Base-by-base conservation (phyloP, 2,888 invertebrate species). In the Drosophila cognata region DNA sequence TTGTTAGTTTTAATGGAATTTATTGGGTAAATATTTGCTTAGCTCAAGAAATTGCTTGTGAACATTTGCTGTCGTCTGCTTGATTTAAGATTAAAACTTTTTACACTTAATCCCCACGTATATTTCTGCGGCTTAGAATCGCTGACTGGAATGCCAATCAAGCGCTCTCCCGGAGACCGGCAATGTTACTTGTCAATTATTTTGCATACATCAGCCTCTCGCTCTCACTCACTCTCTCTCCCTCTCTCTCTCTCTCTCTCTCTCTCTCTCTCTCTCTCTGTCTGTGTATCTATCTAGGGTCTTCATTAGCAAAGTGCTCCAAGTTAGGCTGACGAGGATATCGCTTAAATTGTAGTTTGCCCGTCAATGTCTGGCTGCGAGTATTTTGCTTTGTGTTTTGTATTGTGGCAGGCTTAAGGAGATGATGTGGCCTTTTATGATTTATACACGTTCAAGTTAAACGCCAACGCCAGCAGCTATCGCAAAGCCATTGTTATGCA, bases 1-100 rank as follows among this genome's bases (percentile, higher is more conserved):
- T 84, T 88, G 81, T 84, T 88, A 86, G 83, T 81, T 88, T 79
- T 84, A 81, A 86, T 82, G 79, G 82, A 88, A 88, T 86, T 88
- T 88, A 88, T 88, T 88, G 86, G 77, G 74, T 79, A 88, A 86
- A 86, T 84, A 88, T 88, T 88, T 88, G 83, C 71, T 69, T 75
- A 81, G 81, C 82, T 78, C 74, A 77, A 83, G 79, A 81, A 83
- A 82, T 83, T 80, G 79, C 74, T 86, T 81, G 79, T 73, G 78
- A 85, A 81, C 80, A 74, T 77, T 81, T 77, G 75, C 77, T 71
- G 69, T 79, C 41, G 48, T 75, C 75, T 55, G 74, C 53, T 77
- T 83, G 81, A 83, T 79, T 81, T 81, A 80, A 81, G 81, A 81
- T 81, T 81, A 81, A 74, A 81, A 81, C 57, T 82, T 81, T 82